Evolutionary conservation across 2,113 vertebrate genomes (phyloP).

Genomic region (Arothron firmamentum): DNA sequence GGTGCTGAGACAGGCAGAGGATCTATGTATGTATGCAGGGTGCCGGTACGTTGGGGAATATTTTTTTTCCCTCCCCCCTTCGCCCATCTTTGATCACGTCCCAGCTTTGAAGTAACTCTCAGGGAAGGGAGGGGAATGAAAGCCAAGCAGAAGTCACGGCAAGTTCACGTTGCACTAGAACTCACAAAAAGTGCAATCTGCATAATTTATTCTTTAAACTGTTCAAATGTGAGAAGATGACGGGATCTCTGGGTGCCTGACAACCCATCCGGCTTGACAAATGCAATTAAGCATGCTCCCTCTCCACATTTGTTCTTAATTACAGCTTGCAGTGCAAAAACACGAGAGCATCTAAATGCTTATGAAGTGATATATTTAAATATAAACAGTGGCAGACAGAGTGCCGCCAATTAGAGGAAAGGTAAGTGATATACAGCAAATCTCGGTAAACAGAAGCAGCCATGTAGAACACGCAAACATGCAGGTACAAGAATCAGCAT

Average conservation of each 20-base stretch:
- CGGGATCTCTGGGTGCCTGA: slow-evolving; percentile 56
- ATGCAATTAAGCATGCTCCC: slow-evolving; percentile 63
- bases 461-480: background rate
- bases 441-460: background rate
- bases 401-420: slow-evolving; percentile 13
- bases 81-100: slow-evolving; percentile 82
- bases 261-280: slow-evolving; percentile 53
- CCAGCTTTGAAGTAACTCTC: slow-evolving; percentile 81
- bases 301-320: slow-evolving; percentile 68
- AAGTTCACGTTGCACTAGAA: slow-evolving; percentile 75
- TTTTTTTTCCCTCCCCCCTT: slow-evolving; percentile 62
- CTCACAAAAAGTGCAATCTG: slow-evolving; percentile 71
- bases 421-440: slow-evolving; percentile 12
- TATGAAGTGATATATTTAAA: slow-evolving; percentile 44
- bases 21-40: slow-evolving; percentile 71
- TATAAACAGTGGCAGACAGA: slow-evolving; percentile 31
- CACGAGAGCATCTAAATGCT: slow-evolving; percentile 46
- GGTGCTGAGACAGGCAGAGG: slow-evolving; percentile 63
- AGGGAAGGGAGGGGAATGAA: slow-evolving; percentile 53
- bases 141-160: slow-evolving; percentile 70
- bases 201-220: slow-evolving; percentile 75
- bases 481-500: no score
- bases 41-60: slow-evolving; percentile 73
- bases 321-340: slow-evolving; percentile 55
- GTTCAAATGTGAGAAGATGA: slow-evolving; percentile 56